phyloP scores from a whole-genome alignment of 2,797 vertebrate genomes.

The Tokudaia tokunoshimensis region DNA sequence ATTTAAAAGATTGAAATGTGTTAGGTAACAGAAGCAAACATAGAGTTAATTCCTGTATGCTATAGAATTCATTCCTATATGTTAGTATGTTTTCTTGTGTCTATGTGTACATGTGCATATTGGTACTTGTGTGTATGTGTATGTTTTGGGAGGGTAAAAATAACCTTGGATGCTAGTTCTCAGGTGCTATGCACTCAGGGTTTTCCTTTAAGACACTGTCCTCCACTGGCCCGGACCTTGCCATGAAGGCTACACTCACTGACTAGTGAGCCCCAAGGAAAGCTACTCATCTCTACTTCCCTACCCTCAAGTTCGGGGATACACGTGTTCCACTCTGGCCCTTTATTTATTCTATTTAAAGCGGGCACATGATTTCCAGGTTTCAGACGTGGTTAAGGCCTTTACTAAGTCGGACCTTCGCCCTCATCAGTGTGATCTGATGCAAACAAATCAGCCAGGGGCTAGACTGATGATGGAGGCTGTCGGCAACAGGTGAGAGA shows the following conservation, averaged over 20 bases:
- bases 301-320: not conserved
- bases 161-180: not conserved
- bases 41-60: not conserved
- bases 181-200: not conserved
- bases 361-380: not conserved
- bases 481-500: not conserved
- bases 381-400: not conserved
- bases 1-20: slow-evolving; percentile 30
- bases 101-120: not conserved
- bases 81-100: not conserved
- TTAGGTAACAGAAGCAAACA: not conserved
- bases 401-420: not conserved
- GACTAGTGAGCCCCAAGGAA: not conserved
- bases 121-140: not conserved
- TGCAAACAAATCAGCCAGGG: slow-evolving; percentile 3
- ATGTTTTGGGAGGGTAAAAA: not conserved
- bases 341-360: not conserved
- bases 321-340: not conserved
- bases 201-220: not conserved
- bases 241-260: not conserved
- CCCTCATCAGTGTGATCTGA: not conserved
- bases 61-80: not conserved
- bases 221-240: not conserved
- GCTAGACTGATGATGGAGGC: not conserved
- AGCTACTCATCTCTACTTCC: not conserved